Evolutionary conservation across 2,113 vertebrate species (phyloP).

Genomic region (Setophaga kirtlandii): DNA sequence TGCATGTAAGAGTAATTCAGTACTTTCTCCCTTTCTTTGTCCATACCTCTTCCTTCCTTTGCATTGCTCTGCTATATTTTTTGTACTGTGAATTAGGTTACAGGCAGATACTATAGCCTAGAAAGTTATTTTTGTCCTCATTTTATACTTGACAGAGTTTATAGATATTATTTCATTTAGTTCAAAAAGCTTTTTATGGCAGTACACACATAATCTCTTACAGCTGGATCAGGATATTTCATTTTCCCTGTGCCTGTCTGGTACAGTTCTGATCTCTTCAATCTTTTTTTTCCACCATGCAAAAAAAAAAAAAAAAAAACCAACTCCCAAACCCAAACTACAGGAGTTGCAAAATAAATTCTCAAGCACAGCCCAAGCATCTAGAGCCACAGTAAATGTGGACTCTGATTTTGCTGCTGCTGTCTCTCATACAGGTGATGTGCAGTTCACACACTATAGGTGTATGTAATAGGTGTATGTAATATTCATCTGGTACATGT

Average conservation of each 20-base stretch:
- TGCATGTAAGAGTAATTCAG: neutral
- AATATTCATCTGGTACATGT: neutral
- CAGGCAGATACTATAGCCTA: neutral
- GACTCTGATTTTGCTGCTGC: neutral
- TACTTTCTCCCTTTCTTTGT: neutral
- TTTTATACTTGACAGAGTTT: neutral
- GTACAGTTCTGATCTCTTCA: neutral
- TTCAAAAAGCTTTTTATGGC: neutral
- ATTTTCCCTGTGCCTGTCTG: neutral
- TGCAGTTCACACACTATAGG: neutral
- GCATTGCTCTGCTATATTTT: neutral
- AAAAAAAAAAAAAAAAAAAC: neutral
- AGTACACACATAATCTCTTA: neutral
- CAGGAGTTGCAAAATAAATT: neutral
- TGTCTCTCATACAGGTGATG: neutral
- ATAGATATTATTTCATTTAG: neutral
- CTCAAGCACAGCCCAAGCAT: neutral
- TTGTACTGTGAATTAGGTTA: neutral
- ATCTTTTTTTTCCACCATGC: neutral
- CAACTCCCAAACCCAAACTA: neutral
- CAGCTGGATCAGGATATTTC: neutral
- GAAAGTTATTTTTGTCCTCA: neutral
- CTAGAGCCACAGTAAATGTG: accelerated
- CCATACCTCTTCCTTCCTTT: neutral
- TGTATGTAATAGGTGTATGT: accelerated